A percentile compares a stretch with the other conserved stretches of the same genome.
Evolutionary conservation across 1,140 invertebrate genomes (phyloP).

Genomic region (Holcopasites calliopsidis): DNA sequence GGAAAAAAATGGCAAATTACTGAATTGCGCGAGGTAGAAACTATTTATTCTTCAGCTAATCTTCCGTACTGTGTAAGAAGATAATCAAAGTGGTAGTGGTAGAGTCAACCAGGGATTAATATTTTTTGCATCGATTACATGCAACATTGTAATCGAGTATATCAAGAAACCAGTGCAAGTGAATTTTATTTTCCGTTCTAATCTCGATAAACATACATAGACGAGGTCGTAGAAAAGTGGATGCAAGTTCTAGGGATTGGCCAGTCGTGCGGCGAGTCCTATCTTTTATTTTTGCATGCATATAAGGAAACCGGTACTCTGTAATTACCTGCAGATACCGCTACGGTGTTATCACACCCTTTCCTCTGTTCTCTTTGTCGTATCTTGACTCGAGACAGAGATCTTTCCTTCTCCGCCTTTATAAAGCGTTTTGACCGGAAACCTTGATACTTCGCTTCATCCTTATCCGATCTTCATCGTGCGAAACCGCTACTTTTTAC

Average conservation of each 20-base stretch:
- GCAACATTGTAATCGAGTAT: neutral
- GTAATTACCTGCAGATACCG: slow-evolving; percentile 50
- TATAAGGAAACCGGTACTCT: slow-evolving; percentile 42
- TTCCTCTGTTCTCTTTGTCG: slow-evolving; percentile 26
- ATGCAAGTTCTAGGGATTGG: neutral
- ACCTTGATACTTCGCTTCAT: slow-evolving; percentile 42
- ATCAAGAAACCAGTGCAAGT: neutral
- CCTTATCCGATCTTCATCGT: slow-evolving; percentile 27
- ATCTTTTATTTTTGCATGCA: slow-evolving; percentile 21
- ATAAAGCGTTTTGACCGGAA: slow-evolving; percentile 43
- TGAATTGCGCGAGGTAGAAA: neutral
- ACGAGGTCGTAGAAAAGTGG: neutral
- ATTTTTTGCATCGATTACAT: too few relatives aligned
- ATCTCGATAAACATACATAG: neutral
- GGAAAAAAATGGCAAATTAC: neutral
- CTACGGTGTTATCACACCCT: slow-evolving; percentile 42
- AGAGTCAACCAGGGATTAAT: neutral
- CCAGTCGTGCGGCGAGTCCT: neutral
- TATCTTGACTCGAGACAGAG: slow-evolving; percentile 24
- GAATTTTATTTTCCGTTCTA: neutral
- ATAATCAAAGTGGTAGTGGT: neutral
- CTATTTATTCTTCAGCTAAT: neutral
- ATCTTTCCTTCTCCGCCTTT: slow-evolving; percentile 38
- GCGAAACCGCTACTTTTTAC: slow-evolving; percentile 18
- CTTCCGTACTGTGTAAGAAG: neutral